phyloP scores from a whole-genome alignment of 2,888 invertebrate species.

The Eugnorisma glareosa region DNA sequence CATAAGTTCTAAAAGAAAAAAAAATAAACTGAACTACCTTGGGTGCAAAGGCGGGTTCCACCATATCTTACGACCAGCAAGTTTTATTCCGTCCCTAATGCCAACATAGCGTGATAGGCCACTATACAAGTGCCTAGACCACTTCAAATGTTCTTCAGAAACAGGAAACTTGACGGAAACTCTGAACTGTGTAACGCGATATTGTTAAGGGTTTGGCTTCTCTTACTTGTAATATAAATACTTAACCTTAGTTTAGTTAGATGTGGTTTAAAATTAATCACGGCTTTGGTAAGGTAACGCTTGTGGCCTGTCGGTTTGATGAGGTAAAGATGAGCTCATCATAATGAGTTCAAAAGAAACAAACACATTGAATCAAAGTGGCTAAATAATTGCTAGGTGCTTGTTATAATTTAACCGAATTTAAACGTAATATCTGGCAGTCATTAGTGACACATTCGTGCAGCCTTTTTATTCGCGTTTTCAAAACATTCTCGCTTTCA shows the following conservation, averaged over 20 bases:
- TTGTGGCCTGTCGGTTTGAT: conserved; percentile 11
- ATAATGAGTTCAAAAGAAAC: conserved; percentile 9
- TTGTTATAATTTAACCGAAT: not conserved
- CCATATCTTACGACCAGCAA: conserved; percentile 10
- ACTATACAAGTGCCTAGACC: conserved; percentile 60
- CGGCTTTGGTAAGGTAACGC: not conserved
- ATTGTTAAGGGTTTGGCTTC: conserved; percentile 16
- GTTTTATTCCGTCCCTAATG: conserved; percentile 39
- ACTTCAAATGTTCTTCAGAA: conserved; percentile 39
- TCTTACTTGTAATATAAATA: conserved; percentile 8
- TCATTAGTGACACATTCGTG: conserved; percentile 1
- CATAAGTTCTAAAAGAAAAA: not conserved
- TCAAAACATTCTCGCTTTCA: not conserved
- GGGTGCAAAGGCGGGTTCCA: not conserved
- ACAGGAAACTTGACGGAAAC: conserved; percentile 52
- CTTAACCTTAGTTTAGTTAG: conserved; percentile 10
- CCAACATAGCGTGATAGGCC: conserved; percentile 56
- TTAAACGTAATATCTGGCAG: conserved; percentile 5
- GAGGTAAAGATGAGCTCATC: conserved; percentile 28
- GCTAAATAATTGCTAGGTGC: conserved; percentile 12
- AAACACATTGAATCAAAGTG: conserved; percentile 26
- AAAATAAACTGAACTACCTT: conserved; percentile 1
- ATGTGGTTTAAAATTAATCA: conserved; percentile 19
- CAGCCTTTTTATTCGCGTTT: not conserved
- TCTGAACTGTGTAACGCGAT: conserved; percentile 36